Conservation (phyloP, 2,113 vertebrate species). For the Microcebus murinus region DNA sequence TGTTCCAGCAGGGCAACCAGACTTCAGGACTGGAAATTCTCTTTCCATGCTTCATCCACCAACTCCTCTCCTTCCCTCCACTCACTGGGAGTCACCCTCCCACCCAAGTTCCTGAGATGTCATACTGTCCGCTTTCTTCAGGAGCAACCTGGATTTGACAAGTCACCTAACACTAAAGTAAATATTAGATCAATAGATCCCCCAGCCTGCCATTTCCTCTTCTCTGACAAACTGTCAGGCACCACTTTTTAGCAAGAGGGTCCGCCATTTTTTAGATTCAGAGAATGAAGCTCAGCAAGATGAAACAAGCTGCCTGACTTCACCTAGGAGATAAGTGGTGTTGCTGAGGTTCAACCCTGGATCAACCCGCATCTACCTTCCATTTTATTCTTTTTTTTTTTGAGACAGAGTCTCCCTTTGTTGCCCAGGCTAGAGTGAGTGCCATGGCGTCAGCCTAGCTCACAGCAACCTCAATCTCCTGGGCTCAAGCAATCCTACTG, state of each 20-base stretch:
- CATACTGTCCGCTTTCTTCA: not conserved
- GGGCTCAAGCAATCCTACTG: no score
- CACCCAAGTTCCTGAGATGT: not conserved
- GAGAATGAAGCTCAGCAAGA: not conserved
- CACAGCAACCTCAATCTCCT: no score
- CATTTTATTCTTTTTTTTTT: not conserved
- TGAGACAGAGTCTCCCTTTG: no score
- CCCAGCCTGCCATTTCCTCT: not conserved
- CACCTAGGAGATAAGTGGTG: not conserved
- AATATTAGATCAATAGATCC: not conserved
- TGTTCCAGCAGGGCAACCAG: not conserved
- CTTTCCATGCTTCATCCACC: not conserved
- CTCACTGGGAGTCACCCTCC: not conserved
- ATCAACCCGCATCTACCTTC: not conserved
- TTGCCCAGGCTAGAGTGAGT: no score
- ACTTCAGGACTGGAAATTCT: not conserved
- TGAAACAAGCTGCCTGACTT: not conserved
- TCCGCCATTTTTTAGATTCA: not conserved
- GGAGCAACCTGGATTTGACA: not conserved
- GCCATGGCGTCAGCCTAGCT: no score
- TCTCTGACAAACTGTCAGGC: not conserved
- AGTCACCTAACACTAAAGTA: slow-evolving; percentile 9
- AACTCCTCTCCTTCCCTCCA: not conserved
- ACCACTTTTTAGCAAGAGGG: not conserved
- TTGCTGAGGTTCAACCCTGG: slow-evolving; percentile 32